Base-by-base conservation (phyloP, 2,797 vertebrate genomes). In the Pelobates cultripes region DNA sequence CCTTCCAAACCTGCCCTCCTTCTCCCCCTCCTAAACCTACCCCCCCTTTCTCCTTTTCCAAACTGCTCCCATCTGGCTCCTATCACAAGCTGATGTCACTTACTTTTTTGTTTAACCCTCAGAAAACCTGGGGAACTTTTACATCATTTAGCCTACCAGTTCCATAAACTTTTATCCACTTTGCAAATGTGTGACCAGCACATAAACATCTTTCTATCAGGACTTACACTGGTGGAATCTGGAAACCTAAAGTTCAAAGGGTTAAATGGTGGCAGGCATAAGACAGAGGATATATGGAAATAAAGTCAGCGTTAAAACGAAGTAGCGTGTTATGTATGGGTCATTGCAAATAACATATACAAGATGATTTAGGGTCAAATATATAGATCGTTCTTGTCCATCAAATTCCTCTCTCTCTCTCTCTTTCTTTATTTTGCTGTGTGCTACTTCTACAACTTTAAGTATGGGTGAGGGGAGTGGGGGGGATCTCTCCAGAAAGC, bases 21-120 rank as follows among this genome's bases (percentile, higher is more conserved):
- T 80, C 64, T 78, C 40, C 53, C 75, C 75, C 72, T 70, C 28
- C 75, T 43, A 68, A 78, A 74, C 63, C 43, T 63, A 17, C 28
- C 70, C 75, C 61, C 75, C 61, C 53, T 28, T 51, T 79, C 72
- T 74, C 55, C 74, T 43, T 75, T 70, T 71, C 61, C 42, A 79
- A 72, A 76, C 68, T 79, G 77, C 78, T 80, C 82, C 77, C 82
- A 84, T 84, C 82, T 84, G 82, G 82, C 82, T 84, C 77, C 77
- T 75, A 79, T 84, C 82, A 84, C 68, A 66, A 68, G 7, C 82
- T 84, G 82, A 84, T 76, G 82, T 84, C 77, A 84, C 78, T 76
- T 7, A 13, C 47, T 67, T 79, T 28, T 68, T 42, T 55, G 71
- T 72, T 84, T 75, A 84, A 75, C 77, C 72, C 77, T 83, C 73